Evolutionary conservation across 2,888 invertebrate species (phyloP).

Genomic region (Bursaphelenchus okinawaensis): DNA sequence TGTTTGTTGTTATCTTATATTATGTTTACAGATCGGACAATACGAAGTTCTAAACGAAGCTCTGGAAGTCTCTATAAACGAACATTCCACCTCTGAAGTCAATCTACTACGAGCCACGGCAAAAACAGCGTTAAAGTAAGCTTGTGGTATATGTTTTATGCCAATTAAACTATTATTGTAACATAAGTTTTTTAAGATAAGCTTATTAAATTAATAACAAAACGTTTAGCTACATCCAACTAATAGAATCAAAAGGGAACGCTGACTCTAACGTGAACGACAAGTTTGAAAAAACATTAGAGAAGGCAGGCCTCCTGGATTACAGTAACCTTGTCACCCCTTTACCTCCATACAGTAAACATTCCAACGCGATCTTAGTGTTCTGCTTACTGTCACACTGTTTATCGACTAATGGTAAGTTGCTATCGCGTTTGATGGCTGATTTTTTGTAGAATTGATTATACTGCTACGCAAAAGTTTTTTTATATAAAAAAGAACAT

Average conservation of each 20-base stretch:
- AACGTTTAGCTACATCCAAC: background rate
- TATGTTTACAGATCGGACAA: constrained; percentile 9
- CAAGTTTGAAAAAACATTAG: background rate
- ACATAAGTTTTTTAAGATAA: too few relatives aligned
- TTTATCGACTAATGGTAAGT: background rate
- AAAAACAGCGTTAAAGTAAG: background rate
- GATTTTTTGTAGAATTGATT: too few relatives aligned
- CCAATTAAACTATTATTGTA: too few relatives aligned
- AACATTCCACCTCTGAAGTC: background rate
- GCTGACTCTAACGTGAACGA: background rate
- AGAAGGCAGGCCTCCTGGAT: background rate
- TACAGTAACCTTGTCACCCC: background rate
- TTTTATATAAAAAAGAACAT: too few relatives aligned
- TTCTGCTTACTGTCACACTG: background rate
- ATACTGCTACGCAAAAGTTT: too few relatives aligned
- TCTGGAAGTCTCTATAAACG: background rate
- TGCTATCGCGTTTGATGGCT: background rate
- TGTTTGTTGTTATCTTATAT: background rate
- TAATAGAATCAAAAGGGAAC: background rate
- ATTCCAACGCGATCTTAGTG: background rate
- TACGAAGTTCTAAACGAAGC: background rate
- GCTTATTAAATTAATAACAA: too few relatives aligned
- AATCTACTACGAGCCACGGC: background rate
- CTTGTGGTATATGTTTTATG: too few relatives aligned
- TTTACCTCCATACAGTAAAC: background rate